Evolutionary conservation across 1,140 invertebrate species (phyloP), one percentile per base, ranked within the genome.

Genomic region (Papilio helenus): DNA sequence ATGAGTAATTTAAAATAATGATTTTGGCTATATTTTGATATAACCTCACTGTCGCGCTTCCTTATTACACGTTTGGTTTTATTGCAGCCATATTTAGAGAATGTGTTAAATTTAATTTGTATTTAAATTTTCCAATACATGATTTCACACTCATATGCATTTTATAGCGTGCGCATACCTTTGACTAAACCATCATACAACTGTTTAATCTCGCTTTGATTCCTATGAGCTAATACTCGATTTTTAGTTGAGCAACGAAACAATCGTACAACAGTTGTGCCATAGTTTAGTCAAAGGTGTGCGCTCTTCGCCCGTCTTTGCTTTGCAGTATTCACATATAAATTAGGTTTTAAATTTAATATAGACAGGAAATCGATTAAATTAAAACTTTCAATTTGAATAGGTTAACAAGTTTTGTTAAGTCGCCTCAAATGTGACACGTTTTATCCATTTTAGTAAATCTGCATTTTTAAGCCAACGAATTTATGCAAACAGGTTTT

Each of bases 321-420:
- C 51, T 8, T 20, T 20, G 51, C 8, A 8, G 51, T 3, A 8
- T 1, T 55, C 51, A 20, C 8, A 1, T 9, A 55, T 55, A 55
- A n/a, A 55, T 55, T 20, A 55, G 49, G 18, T 46, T 46, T 49
- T 18, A 49, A n/a, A 49, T 49, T 18, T 49, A 18, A 0, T 4
- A 18, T 49, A 18, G 18, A 18, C 46, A 49, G 46, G 46, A 49
- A 49, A 10, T 49, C 18, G 4, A 18, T 49, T 18, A 49, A 61
- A 26, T 26, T 12, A 12, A 26, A 26, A 20, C 12, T 14, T 68
- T 0, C 5, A 61, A 61, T 26, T 61, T 23, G 23, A 26, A 68
- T 68, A 68, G 61, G 61, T 68, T 68, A 68, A 68, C 61, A 8
- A 68, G 61, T 68, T 1, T 61, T 26, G 58, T 23, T 58, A 58